Conservation (phyloP, 2,113 vertebrate genomes). For the Thunnus maccoyii region DNA sequence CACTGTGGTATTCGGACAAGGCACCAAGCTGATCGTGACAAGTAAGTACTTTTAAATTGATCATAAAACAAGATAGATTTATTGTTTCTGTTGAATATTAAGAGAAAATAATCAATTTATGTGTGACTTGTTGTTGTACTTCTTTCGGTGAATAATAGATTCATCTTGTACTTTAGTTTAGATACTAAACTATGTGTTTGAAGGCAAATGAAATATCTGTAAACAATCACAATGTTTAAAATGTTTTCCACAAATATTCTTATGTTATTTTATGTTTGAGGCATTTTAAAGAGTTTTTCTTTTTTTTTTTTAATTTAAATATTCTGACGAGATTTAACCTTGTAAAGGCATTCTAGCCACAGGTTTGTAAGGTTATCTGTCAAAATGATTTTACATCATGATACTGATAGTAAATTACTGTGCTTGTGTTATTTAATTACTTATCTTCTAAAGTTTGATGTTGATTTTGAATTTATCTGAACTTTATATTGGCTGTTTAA, state of each 20-base stretch:
- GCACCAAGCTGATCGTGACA: constrained; percentile 75
- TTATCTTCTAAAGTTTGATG: too few relatives aligned
- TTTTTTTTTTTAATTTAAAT: too few relatives aligned
- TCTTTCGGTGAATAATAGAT: background rate
- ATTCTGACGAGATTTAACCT: too few relatives aligned
- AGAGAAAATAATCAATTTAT: background rate
- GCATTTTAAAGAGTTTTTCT: too few relatives aligned
- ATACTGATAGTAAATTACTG: too few relatives aligned
- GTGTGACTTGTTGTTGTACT: background rate
- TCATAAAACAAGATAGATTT: background rate
- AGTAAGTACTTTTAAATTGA: constrained; percentile 65
- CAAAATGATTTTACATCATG: too few relatives aligned
- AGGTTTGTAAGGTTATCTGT: too few relatives aligned
- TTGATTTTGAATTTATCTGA: too few relatives aligned
- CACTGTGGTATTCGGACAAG: constrained; percentile 84
- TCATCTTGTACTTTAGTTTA: background rate
- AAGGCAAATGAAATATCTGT: background rate
- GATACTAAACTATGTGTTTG: background rate
- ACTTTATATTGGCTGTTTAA: too few relatives aligned
- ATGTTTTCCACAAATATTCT: background rate
- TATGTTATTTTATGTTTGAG: too few relatives aligned
- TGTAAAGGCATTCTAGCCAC: too few relatives aligned
- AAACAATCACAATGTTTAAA: background rate
- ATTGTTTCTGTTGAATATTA: background rate
- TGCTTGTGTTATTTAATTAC: too few relatives aligned